Percentiles rank a stretch among this genome's conserved stretches.
phyloP scores from a whole-genome alignment of 2,113 vertebrate species.

The Peromyscus leucopus region DNA sequence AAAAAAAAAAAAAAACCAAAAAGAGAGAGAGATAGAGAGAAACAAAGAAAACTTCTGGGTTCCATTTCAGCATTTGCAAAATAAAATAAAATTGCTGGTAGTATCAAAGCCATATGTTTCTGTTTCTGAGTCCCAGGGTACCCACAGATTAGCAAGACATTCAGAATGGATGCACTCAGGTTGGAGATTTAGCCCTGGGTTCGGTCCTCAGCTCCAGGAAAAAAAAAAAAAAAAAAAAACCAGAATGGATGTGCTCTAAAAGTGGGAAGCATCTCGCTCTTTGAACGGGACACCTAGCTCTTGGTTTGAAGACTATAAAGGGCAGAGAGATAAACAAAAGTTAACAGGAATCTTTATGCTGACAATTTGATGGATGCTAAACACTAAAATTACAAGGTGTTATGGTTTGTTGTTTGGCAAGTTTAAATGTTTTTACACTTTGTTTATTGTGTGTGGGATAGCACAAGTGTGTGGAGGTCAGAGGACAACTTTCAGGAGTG shows the following conservation, averaged over 20 bases:
- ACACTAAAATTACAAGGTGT: not conserved
- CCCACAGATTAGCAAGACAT: not conserved
- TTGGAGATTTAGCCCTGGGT: no score
- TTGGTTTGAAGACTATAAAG: not conserved
- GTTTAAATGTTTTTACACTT: not conserved
- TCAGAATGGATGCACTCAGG: not conserved
- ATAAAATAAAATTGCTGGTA: not conserved
- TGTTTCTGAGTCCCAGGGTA: constrained; percentile 37
- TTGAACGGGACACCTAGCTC: not conserved
- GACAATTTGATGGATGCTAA: not conserved
- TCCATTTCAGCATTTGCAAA: not conserved
- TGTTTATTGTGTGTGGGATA: not conserved
- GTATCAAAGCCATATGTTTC: not conserved
- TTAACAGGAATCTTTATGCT: not conserved
- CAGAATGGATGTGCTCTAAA: no score
- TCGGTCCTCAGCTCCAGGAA: no score
- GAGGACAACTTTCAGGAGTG: not conserved
- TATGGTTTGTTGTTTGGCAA: not conserved
- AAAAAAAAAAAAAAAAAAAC: no score
- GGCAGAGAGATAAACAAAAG: not conserved
- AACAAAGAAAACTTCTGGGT: not conserved
- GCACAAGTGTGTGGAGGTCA: not conserved
- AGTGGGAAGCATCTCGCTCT: not conserved
- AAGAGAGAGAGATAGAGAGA: no score
- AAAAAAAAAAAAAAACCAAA: not conserved